Percentiles rank a stretch among this genome's conserved stretches.
Evolutionary conservation across 2,888 invertebrate species (phyloP).

Genomic region (Volucella inflata): DNA sequence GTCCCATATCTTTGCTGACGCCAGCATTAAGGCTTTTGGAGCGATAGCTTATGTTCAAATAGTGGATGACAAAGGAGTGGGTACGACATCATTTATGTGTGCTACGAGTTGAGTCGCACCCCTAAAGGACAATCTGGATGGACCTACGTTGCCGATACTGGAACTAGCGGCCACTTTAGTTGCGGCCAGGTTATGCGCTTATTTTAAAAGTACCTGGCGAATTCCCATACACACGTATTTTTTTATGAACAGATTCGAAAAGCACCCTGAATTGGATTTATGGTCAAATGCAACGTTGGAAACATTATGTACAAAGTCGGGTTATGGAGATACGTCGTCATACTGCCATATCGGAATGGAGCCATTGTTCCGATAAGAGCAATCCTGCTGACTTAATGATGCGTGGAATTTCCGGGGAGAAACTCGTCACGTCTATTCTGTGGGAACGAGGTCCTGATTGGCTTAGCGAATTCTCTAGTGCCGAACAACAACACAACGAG

Average conservation of each 20-base stretch:
- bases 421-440: not conserved
- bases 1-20: too few relatives aligned
- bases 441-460: slow-evolving; percentile 25
- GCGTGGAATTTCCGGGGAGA: slow-evolving; percentile 6
- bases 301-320: slow-evolving; percentile 17
- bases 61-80: not conserved
- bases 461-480: not conserved
- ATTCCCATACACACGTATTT: too few relatives aligned
- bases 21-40: too few relatives aligned
- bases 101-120: slow-evolving; percentile 13
- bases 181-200: slow-evolving; percentile 11
- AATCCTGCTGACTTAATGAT: slow-evolving; percentile 18
- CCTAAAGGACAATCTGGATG: not conserved
- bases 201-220: too few relatives aligned
- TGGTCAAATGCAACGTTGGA: slow-evolving; percentile 12
- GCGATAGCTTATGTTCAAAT: too few relatives aligned
- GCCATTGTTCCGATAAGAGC: too few relatives aligned
- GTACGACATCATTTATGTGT: not conserved
- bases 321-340: too few relatives aligned
- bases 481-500: not conserved
- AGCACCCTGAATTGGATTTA: slow-evolving; percentile 1
- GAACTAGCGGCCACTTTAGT: slow-evolving; percentile 9
- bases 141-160: not conserved
- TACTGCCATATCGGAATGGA: too few relatives aligned
- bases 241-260: not conserved